phyloP scores from a whole-genome alignment of 1,140 invertebrate genomes.

The Danaus plexippus region DNA sequence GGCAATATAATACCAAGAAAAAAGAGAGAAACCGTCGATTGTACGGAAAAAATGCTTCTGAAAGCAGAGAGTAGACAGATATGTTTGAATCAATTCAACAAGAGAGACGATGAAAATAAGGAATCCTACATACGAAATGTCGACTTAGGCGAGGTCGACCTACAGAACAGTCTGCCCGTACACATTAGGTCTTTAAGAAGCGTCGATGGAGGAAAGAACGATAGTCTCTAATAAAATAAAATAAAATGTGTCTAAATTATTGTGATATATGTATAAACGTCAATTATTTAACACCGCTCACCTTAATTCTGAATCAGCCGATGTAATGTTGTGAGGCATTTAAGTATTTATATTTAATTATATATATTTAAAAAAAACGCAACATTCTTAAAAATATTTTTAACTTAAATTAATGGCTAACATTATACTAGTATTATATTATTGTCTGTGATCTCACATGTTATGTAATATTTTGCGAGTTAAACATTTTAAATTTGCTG shows the following conservation, averaged over 20 bases:
- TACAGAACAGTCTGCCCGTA: slow-evolving; percentile 33
- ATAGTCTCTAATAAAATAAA: slow-evolving; percentile 19
- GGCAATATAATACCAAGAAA: slow-evolving; percentile 17
- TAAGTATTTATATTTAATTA: slow-evolving; percentile 18
- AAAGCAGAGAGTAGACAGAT: slow-evolving; percentile 50
- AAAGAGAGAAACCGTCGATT: slow-evolving; percentile 59
- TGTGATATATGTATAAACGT: too few species aligned
- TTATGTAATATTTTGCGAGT: slow-evolving; percentile 3
- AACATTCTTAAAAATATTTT: too few species aligned
- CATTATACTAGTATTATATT: slow-evolving; percentile 9
- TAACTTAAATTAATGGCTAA: slow-evolving; percentile 4
- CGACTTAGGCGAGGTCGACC: slow-evolving; percentile 36
- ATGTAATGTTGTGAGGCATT: slow-evolving; percentile 12
- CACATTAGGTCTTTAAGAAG: slow-evolving; percentile 55
- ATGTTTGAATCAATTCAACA: slow-evolving; percentile 39
- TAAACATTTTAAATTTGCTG: slow-evolving; percentile 2
- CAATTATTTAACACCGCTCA: too few species aligned
- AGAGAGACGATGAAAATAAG: slow-evolving; percentile 12
- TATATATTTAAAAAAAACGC: neutral
- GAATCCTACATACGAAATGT: slow-evolving; percentile 34
- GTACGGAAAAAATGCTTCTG: slow-evolving; percentile 38
- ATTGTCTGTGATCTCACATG: slow-evolving; percentile 15
- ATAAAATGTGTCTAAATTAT: slow-evolving; percentile 13
- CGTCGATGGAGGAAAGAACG: slow-evolving; percentile 9
- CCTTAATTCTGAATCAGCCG: too few species aligned